These are phyloP conservation scores for Neodon shergylaensis DNA, from an alignment of 2,113 vertebrate species.

Conservation along the genomic window DNA sequence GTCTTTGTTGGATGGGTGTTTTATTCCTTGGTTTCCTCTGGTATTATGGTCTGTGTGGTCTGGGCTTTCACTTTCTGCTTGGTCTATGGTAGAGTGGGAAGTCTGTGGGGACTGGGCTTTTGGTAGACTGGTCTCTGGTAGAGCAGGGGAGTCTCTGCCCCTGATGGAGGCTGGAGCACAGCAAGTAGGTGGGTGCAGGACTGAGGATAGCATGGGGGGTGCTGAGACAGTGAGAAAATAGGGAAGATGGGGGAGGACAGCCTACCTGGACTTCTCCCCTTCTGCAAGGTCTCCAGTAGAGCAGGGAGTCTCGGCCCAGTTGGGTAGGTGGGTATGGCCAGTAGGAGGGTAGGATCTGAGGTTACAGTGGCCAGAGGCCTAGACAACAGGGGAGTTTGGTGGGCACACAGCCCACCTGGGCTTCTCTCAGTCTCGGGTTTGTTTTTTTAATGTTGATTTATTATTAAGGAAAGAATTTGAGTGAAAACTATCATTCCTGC, in stretches of 20 bases:
- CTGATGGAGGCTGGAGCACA: not conserved
- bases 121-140: not conserved
- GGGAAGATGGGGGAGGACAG: not conserved
- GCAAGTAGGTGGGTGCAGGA: not conserved
- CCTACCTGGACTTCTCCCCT: not conserved
- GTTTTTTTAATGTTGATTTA: slow-evolving; percentile 23
- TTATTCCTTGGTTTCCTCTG: not conserved
- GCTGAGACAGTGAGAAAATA: not conserved
- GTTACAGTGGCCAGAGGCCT: not conserved
- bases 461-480: slow-evolving; percentile 14
- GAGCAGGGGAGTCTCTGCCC: not conserved
- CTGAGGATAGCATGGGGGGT: not conserved
- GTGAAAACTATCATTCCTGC: not conserved
- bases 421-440: too few relatives aligned
- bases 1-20: not conserved
- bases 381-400: not conserved
- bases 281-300: not conserved
- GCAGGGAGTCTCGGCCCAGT: not conserved
- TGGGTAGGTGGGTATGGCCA: not conserved
- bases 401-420: not conserved
- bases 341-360: not conserved
- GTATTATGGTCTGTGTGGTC: not conserved
- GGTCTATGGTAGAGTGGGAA: not conserved
- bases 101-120: not conserved
- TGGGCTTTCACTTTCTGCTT: not conserved